These are phyloP conservation scores for Notothenia coriiceps DNA, from an alignment of 2,113 vertebrate genomes.

Conservation along the genomic window DNA sequence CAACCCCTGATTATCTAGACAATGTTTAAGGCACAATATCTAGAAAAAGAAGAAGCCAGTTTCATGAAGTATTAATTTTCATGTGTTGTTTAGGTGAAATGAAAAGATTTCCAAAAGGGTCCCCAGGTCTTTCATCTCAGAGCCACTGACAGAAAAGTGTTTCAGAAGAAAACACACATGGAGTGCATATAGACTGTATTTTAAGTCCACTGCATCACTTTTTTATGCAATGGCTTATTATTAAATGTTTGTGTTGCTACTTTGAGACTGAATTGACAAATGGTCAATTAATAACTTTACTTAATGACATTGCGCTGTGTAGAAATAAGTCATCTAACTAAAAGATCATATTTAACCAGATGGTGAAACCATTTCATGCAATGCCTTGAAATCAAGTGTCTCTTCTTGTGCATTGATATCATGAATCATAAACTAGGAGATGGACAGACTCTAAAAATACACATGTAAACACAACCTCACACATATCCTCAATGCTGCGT, in stretches of 20 bases:
- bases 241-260: not conserved
- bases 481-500: slow-evolving; percentile 14
- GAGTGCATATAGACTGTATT: not conserved
- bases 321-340: slow-evolving; percentile 6
- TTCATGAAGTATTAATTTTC: too few species aligned
- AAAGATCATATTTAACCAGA: not conserved
- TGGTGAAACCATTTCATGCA: not conserved
- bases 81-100: too few species aligned
- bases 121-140: too few species aligned
- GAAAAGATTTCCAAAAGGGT: too few species aligned
- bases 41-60: too few species aligned
- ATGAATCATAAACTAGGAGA: slow-evolving; percentile 18
- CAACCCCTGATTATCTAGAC: too few species aligned
- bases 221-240: not conserved
- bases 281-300: not conserved
- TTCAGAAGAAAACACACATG: not conserved
- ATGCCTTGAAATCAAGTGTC: not conserved
- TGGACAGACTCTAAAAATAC: slow-evolving; percentile 50
- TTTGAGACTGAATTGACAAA: slow-evolving; percentile 8
- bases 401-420: not conserved
- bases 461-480: slow-evolving; percentile 33
- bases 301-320: not conserved
- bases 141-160: too few species aligned
- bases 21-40: too few species aligned
- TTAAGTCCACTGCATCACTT: not conserved